These are phyloP conservation scores for Drosophila eugracilis DNA, from an alignment of 1,140 invertebrate genomes.

Conservation along the genomic window DNA sequence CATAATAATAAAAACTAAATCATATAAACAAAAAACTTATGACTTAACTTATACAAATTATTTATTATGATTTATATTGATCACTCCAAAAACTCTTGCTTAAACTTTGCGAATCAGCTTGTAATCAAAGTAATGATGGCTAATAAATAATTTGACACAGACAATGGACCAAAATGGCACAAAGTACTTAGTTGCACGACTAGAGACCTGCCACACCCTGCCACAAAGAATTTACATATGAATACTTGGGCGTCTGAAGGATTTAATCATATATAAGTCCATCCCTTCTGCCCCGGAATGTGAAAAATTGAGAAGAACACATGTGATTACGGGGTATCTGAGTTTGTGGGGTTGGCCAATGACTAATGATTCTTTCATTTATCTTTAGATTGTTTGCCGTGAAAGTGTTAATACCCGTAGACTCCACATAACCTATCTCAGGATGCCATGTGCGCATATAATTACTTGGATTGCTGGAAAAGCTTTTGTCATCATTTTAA, in stretches of 20 bases:
- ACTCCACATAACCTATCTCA: constrained; percentile 17
- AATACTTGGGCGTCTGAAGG: constrained; percentile 20
- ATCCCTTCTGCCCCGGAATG: constrained; percentile 15
- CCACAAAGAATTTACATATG: constrained; percentile 52
- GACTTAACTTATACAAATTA: no score
- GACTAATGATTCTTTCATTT: constrained; percentile 61
- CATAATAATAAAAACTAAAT: no score
- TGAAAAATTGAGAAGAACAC: constrained; percentile 32
- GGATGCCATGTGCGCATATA: constrained; percentile 54
- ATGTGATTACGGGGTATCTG: constrained; percentile 29
- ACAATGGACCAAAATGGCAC: constrained; percentile 14
- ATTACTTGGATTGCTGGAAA: constrained; percentile 50
- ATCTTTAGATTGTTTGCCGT: constrained; percentile 34
- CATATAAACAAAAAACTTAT: no score
- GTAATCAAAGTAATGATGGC: constrained; percentile 25
- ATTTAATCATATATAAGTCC: constrained; percentile 28
- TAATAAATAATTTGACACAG: constrained; percentile 38
- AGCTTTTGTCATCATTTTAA: constrained; percentile 63
- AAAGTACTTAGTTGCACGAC: constrained; percentile 33
- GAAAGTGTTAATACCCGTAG: constrained; percentile 37
- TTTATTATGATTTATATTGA: no score
- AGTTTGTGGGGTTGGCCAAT: constrained; percentile 31
- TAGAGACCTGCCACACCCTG: constrained; percentile 17
- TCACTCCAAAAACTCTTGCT: no score
- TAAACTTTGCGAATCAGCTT: not conserved